Evolutionary conservation across 2,797 vertebrate genomes (phyloP), one percentile per base, ranked within the genome.

Genomic region (Parauchenoglanis ngamensis): DNA sequence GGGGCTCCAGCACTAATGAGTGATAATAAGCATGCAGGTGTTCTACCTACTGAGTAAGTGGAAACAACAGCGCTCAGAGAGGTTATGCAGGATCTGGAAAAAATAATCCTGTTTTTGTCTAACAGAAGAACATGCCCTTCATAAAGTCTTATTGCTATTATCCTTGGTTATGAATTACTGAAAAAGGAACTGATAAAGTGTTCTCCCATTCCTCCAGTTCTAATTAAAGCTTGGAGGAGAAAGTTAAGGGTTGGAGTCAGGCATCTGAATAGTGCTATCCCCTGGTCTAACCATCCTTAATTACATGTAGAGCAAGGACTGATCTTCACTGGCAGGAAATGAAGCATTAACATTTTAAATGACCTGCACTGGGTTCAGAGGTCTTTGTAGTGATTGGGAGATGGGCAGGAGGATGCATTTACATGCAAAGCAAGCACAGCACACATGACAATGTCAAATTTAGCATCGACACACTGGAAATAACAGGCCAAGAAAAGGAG

Each of bases 261-360:
- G 89, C 85, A 85, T 86, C 89, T 90, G 86, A 88, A 88, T 82
- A 77, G 89, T 28, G 70, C 88, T 85, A 85, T 89, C 75, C 90
- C 76, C 83, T 80, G 90, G 81, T 82, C 72, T 67, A 83, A 79
- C 73, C 81, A 89, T 89, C 56, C 11, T 61, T 83, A 86, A 88
- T 90, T 92, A 86, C 80, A 78, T 87, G 86, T 75, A 87, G 76
- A 81, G 87, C 90, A 89, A 88, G 86, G 72, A 86, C 86, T 85
- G 86, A 68, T 89, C 85, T 84, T 76, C 70, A 63, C 89, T 88
- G 85, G 84, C 88, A 88, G 91, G 89, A 90, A 90, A 88, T 86
- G 70, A 88, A 90, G 89, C 91, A 89, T 91, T 91, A 88, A 83
- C 90, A 91, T 91, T 90, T 91, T 89, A 90, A 91, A 91, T 90